Conservation (phyloP, 2,113 vertebrate genomes). For the Trogon surrucura region DNA sequence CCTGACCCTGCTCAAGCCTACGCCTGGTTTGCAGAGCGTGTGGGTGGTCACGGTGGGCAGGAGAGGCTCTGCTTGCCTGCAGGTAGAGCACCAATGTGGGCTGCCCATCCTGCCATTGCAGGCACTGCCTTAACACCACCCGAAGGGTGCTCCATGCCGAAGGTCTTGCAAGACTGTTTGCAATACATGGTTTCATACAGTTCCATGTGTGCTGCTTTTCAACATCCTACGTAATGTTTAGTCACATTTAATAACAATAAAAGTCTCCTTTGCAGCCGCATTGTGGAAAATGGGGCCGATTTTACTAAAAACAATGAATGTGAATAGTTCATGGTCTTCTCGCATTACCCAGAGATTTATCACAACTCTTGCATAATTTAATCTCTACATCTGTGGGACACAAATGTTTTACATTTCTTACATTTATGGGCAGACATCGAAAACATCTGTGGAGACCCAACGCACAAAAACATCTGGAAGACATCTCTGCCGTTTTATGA, state of each 20-base stretch:
- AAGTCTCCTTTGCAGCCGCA: conserved; percentile 26
- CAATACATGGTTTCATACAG: background rate
- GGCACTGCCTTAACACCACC: no score
- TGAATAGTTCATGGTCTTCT: conserved; percentile 77
- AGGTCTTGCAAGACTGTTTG: background rate
- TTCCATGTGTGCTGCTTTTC: conserved; percentile 19
- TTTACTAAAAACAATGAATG: conserved; percentile 69
- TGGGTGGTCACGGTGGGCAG: accelerated
- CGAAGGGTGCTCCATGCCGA: accelerated
- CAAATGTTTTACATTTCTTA: conserved; percentile 84
- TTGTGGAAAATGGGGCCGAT: conserved; percentile 55
- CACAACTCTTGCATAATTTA: conserved; percentile 80
- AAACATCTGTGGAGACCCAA: conserved; percentile 83
- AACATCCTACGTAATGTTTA: conserved; percentile 41
- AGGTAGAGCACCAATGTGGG: accelerated
- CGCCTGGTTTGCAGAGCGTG: background rate
- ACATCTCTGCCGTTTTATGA: conserved; percentile 80
- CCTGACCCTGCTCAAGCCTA: background rate
- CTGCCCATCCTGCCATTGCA: background rate
- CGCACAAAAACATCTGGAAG: conserved; percentile 79
- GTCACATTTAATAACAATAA: conserved; percentile 67
- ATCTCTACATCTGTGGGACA: conserved; percentile 81
- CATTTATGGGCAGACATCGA: conserved; percentile 81
- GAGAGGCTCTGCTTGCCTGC: accelerated
- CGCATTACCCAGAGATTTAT: conserved; percentile 80